A percentile compares a stretch with the other conserved stretches of the same genome.
These are phyloP conservation scores for Matsumyia berberina DNA, from an alignment of 2,888 invertebrate genomes.

Conservation along the genomic window DNA sequence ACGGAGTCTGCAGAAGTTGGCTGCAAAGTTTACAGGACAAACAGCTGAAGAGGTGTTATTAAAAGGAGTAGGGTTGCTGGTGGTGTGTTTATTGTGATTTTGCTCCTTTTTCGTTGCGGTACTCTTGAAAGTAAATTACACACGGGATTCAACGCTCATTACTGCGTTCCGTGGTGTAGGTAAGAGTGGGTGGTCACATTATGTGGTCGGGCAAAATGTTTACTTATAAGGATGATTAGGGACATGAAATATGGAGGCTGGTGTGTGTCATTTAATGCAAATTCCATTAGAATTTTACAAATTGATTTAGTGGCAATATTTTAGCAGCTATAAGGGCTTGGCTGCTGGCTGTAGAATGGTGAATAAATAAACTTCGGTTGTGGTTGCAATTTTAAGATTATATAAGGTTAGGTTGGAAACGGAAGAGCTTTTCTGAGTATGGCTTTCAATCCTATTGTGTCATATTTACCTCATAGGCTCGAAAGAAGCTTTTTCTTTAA, in stretches of 20 bases:
- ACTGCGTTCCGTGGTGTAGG: constrained; percentile 1
- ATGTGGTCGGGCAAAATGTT: constrained; percentile 23
- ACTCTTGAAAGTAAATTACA: constrained; percentile 49
- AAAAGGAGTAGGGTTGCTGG: constrained; percentile 28
- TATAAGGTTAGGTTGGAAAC: too few relatives aligned
- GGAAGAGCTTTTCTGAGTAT: too few relatives aligned
- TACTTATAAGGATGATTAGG: constrained; percentile 14
- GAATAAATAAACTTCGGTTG: too few relatives aligned
- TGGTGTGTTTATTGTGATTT: constrained; percentile 38
- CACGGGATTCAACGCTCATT: constrained; percentile 50
- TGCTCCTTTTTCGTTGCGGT: constrained; percentile 24
- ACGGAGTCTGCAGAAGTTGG: constrained; percentile 1
- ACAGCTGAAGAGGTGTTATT: constrained; percentile 43
- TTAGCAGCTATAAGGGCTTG: background rate
- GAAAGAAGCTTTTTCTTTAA: too few relatives aligned
- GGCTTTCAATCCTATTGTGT: too few relatives aligned
- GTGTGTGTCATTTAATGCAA: background rate
- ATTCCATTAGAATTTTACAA: background rate
- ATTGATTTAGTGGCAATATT: constrained; percentile 1
- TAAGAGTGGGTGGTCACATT: constrained; percentile 26
- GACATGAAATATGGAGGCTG: background rate
- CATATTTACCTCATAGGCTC: too few relatives aligned
- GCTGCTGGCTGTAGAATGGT: too few relatives aligned
- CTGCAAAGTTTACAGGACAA: constrained; percentile 43
- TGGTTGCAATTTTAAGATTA: too few relatives aligned